A percentile compares a stretch with the other conserved stretches of the same genome.
Conservation (phyloP, 2,797 vertebrate species). For the Malacoraja senta region DNA sequence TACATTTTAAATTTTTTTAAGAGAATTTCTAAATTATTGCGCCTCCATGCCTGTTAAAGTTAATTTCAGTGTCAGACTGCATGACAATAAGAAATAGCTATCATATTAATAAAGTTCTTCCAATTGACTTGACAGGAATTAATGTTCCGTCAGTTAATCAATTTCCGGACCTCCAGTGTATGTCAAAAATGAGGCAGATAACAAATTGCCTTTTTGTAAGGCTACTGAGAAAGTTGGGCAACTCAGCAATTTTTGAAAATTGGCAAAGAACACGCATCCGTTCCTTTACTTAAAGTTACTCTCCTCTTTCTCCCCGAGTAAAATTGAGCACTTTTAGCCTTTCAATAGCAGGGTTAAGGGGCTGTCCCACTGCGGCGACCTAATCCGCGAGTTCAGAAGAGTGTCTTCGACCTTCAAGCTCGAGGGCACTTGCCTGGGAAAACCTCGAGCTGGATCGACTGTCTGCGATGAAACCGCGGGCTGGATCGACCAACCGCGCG, state of each 20-base stretch:
- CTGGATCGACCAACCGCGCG: too few species aligned
- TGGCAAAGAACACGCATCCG: not conserved
- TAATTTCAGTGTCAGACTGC: not conserved
- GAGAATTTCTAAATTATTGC: not conserved
- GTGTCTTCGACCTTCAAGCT: too few species aligned
- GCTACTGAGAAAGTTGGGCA: not conserved
- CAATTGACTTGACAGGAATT: not conserved
- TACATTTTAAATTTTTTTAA: too few species aligned
- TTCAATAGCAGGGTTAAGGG: not conserved
- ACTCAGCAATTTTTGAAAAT: not conserved
- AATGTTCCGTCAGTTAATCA: not conserved
- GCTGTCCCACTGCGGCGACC: too few species aligned
- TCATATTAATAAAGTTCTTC: not conserved
- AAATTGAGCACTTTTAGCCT: not conserved
- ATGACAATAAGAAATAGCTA: not conserved
- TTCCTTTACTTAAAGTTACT: not conserved
- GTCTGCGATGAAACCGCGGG: too few species aligned
- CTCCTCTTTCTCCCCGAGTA: not conserved
- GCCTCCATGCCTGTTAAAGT: not conserved
- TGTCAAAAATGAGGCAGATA: not conserved
- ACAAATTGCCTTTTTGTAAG: not conserved
- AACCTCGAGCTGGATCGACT: too few species aligned
- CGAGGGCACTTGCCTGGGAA: too few species aligned
- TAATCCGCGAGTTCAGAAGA: too few species aligned
- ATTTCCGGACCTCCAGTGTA: not conserved